A percentile compares a stretch with the other conserved stretches of the same genome.
These are phyloP conservation scores for Danaus melanippus DNA, from an alignment of 1,140 invertebrate species.

Conservation along the genomic window DNA sequence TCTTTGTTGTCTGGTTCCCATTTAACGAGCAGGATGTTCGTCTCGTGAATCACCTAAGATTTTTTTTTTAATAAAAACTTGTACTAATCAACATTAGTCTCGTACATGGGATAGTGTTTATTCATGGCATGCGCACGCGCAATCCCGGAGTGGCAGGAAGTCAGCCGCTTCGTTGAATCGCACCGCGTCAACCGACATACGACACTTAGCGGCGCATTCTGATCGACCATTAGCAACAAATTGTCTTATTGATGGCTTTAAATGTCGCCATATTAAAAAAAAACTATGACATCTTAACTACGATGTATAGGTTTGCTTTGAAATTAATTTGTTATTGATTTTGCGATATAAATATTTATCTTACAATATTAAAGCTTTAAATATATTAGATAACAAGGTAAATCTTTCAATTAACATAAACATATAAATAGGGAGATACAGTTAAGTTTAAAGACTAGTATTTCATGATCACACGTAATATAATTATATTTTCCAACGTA, in stretches of 20 bases:
- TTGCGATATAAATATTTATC: too few species aligned
- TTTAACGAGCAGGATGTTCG: conserved; percentile 7
- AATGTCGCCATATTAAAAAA: too few species aligned
- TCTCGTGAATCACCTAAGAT: conserved; percentile 9
- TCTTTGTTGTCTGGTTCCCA: conserved; percentile 8
- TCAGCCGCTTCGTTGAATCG: conserved; percentile 52
- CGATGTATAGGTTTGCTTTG: too few species aligned
- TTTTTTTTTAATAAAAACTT: conserved; percentile 9
- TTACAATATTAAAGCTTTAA: too few species aligned
- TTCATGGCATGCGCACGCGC: conserved; percentile 35
- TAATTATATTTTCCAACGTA: too few species aligned
- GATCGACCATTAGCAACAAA: conserved; percentile 36
- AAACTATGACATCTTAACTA: too few species aligned
- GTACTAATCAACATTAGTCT: conserved; percentile 11
- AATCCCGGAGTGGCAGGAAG: conserved; percentile 47
- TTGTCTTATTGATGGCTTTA: conserved; percentile 3
- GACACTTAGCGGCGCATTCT: conserved; percentile 44
- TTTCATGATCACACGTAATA: too few species aligned
- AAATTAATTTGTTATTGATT: too few species aligned
- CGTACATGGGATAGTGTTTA: conserved; percentile 35
- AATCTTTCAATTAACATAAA: too few species aligned
- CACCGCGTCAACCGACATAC: conserved; percentile 36
- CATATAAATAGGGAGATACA: too few species aligned
- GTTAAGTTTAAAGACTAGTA: too few species aligned
- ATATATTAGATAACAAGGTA: too few species aligned